Evolutionary conservation across 2,113 vertebrate species (phyloP).

Genomic region (Origma solitaria): DNA sequence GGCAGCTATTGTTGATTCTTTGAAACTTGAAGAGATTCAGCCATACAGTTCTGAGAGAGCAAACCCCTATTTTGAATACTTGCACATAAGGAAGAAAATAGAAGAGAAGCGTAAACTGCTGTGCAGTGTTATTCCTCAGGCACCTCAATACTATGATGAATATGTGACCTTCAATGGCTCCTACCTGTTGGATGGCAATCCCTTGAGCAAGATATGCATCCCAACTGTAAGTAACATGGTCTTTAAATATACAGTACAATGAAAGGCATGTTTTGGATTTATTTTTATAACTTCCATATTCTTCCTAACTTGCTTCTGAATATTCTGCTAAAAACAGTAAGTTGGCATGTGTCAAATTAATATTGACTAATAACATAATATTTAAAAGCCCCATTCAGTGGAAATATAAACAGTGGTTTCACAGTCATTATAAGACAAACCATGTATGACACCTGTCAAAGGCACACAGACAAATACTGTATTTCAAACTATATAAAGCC

Average conservation of each 20-base stretch:
- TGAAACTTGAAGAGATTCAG: slow-evolving; percentile 96
- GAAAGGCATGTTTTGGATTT: not conserved
- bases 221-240: slow-evolving; percentile 85
- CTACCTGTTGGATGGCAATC: slow-evolving; percentile 95
- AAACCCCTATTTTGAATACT: slow-evolving; percentile 97
- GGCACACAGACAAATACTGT: not conserved
- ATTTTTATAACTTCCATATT: not conserved
- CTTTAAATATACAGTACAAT: not conserved
- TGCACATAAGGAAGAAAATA: slow-evolving; percentile 96
- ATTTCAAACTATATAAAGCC: not conserved
- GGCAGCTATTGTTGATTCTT: slow-evolving; percentile 90
- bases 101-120: slow-evolving; percentile 96
- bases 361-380: not conserved
- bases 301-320: not conserved
- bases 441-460: not conserved
- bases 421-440: not conserved
- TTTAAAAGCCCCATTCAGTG: not conserved
- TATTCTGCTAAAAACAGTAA: not conserved
- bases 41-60: slow-evolving; percentile 96
- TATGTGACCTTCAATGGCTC: slow-evolving; percentile 98
- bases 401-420: not conserved
- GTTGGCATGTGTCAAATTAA: not conserved
- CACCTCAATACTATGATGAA: slow-evolving; percentile 97
- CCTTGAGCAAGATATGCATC: slow-evolving; percentile 97
- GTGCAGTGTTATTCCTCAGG: slow-evolving; percentile 94